Percentiles rank a stretch among this genome's conserved stretches.
These are phyloP conservation scores for Tragelaphus eurycerus DNA, from an alignment of 2,797 vertebrate species.

Conservation along the genomic window DNA sequence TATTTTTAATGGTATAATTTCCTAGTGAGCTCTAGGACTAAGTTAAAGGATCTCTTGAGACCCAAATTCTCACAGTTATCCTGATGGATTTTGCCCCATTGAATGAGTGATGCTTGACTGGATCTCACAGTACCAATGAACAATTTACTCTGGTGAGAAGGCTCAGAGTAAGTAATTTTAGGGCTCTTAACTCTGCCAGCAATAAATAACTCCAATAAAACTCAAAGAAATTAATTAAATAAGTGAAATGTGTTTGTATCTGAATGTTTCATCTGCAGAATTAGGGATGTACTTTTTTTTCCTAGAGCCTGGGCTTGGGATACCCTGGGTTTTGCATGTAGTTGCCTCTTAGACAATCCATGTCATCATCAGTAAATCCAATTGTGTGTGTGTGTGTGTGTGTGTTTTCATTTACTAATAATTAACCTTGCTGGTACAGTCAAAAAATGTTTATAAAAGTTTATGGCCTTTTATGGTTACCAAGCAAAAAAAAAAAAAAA, in stretches of 20 bases:
- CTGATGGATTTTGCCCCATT: not conserved
- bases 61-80: not conserved
- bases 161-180: conserved; percentile 23
- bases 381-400: not conserved
- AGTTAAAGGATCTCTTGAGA: not conserved
- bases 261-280: not conserved
- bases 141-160: not conserved
- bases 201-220: conserved; percentile 27
- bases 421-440: not conserved
- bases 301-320: not conserved
- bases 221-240: not conserved
- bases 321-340: not conserved
- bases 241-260: not conserved
- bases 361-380: not conserved
- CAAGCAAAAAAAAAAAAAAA: not conserved
- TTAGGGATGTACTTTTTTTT: not conserved
- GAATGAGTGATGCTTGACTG: not conserved
- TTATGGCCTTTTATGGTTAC: not conserved
- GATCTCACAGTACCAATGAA: not conserved
- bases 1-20: conserved; percentile 4
- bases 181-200: not conserved
- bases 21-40: not conserved
- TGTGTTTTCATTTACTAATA: not conserved
- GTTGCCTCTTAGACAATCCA: not conserved
- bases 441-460: not conserved